These are phyloP conservation scores for Hymenochirus boettgeri DNA, from an alignment of 2,113 vertebrate species.

Conservation along the genomic window DNA sequence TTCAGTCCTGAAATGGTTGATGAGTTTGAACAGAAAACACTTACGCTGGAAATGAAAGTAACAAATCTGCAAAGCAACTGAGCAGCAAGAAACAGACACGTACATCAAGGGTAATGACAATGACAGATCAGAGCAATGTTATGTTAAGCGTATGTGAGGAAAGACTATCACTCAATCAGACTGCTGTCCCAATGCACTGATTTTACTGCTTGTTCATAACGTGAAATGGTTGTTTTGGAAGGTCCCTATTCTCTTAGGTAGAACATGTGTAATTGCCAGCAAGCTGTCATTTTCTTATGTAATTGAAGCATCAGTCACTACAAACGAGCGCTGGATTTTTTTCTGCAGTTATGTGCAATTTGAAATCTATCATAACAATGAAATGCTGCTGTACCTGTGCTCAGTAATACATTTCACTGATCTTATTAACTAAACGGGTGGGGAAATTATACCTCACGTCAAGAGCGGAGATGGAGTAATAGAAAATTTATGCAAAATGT, in stretches of 20 bases:
- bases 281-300: slow-evolving; percentile 36
- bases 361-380: slow-evolving; percentile 42
- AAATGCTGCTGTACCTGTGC: slow-evolving; percentile 23
- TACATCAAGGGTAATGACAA: neutral
- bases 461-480: slow-evolving; percentile 38
- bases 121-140: slow-evolving; percentile 9
- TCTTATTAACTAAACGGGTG: slow-evolving; percentile 36
- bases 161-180: slow-evolving; percentile 2
- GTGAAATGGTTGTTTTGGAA: slow-evolving; percentile 26
- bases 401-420: slow-evolving; percentile 34
- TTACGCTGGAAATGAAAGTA: neutral
- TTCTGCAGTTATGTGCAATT: slow-evolving; percentile 26
- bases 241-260: slow-evolving; percentile 32
- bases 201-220: slow-evolving; percentile 23
- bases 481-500: slow-evolving; percentile 44
- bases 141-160: neutral
- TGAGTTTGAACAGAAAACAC: no score
- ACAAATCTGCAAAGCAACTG: neutral
- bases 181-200: slow-evolving; percentile 15
- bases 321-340: slow-evolving; percentile 24
- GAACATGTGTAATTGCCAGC: slow-evolving; percentile 31
- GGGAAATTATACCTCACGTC: slow-evolving; percentile 24
- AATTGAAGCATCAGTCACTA: slow-evolving; percentile 38
- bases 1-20: no score
- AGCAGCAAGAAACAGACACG: neutral